A percentile compares a stretch with the other conserved stretches of the same genome.
These are phyloP conservation scores for Coptotermes formosanus DNA, from an alignment of 1,140 invertebrate genomes.

Conservation along the genomic window DNA sequence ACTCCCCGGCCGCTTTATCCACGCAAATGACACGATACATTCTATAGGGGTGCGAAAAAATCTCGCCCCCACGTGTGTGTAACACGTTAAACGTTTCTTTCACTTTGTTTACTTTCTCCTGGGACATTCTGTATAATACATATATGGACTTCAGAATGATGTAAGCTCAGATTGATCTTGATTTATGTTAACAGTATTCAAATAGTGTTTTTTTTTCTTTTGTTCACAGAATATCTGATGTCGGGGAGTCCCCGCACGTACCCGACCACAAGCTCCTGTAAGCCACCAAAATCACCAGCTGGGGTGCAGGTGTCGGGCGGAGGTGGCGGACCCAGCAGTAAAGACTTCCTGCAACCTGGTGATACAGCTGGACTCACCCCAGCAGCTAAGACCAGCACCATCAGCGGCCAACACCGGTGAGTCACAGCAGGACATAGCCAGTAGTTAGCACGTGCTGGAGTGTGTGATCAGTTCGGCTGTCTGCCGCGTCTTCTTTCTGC, in stretches of 20 bases:
- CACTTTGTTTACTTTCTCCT: no score
- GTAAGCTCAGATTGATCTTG: background rate
- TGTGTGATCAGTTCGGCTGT: no score
- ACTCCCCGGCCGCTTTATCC: no score
- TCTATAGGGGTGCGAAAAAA: no score
- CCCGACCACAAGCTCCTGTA: conserved; percentile 22
- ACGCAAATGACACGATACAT: no score
- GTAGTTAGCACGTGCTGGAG: no score
- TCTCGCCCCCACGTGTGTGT: no score
- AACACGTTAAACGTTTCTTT: no score
- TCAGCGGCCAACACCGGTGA: conserved; percentile 15
- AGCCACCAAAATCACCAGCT: conserved; percentile 30
- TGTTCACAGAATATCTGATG: conserved; percentile 36
- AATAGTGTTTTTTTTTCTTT: background rate
- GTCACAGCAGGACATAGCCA: background rate
- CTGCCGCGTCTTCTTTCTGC: no score
- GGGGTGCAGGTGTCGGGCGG: background rate
- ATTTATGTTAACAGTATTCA: background rate
- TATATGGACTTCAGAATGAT: no score
- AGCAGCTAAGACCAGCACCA: background rate
- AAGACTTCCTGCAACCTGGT: background rate
- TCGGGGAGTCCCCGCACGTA: conserved; percentile 35
- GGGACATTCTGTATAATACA: no score
- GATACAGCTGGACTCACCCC: background rate
- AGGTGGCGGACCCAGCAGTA: background rate